Evolutionary conservation across 30 jellyfish, hydroid and myxozoan species (phyloP).

Genomic region (Cassiopea xamachana): DNA sequence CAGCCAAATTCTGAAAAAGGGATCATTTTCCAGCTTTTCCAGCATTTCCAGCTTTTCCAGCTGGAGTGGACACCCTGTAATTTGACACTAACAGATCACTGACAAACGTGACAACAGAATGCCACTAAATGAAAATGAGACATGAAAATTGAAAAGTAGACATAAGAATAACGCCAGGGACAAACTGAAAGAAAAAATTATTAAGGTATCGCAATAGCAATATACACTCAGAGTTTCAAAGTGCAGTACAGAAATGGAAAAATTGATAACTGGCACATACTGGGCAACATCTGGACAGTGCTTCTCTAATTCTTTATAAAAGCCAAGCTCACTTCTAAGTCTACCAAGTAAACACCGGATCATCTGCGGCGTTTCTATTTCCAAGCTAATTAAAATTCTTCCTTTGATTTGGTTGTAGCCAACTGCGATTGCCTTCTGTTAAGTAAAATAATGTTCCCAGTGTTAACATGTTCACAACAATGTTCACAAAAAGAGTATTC

Average conservation of each 20-base stretch:
- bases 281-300: slow-evolving; percentile 42
- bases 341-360: slow-evolving; percentile 11
- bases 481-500: not conserved
- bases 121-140: no score
- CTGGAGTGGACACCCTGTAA: no score
- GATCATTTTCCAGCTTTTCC: no score
- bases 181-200: no score
- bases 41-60: no score
- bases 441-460: not conserved
- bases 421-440: slow-evolving; percentile 24
- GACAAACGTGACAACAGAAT: no score
- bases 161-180: no score
- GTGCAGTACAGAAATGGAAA: not conserved
- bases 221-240: no score
- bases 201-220: no score
- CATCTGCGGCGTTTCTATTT: slow-evolving; percentile 20
- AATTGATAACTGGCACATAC: not conserved
- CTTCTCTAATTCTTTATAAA: slow-evolving; percentile 43
- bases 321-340: slow-evolving; percentile 27
- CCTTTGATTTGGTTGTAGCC: slow-evolving; percentile 49
- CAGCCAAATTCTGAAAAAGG: no score
- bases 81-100: no score
- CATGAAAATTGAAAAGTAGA: no score
- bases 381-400: slow-evolving; percentile 3
- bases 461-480: not conserved